Evolutionary conservation across 2,797 vertebrate genomes (phyloP), one percentile per base, ranked within the genome.

Genomic region (Hapalemur alaotrensis): DNA sequence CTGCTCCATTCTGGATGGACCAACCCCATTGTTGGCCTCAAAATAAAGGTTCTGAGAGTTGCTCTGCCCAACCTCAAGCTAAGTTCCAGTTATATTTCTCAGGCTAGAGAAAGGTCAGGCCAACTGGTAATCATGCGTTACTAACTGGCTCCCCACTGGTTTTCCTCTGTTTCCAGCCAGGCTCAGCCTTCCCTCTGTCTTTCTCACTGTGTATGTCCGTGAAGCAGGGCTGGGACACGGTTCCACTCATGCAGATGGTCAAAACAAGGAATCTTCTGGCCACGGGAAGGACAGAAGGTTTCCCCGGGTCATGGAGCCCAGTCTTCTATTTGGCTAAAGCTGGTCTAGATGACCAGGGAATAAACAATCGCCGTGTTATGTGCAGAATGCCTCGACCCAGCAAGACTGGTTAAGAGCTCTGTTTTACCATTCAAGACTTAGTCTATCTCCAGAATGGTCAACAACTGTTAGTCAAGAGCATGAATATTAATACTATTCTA

Each of bases 231-330:
- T 12, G 57, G 54, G 57, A 59, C 23, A 59, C 57, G 10, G 25
- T 25, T 59, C 23, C 25, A 59, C 25, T 59, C 57, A 59, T 59
- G 23, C 23, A 89, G 67, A n/a, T 22, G 22, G 22, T 2, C 54
- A 91, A 91, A 48, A 76, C 89, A 25, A 78, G 59, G 23, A 96
- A 17, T 7, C 3, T 46, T 25, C 22, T 43, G 93, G 54, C 46
- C 46, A 63, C 84, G 4, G 20, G 69, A 2, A 91, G 61, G 12
- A 73, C 0, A 41, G 18, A 52, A 54, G 95, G 4, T 43, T 92
- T 88, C 50, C 70, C 14, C 0, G 0, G 4, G 89, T 22, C 73
- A 80, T 0, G 0, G 25, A 52, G 57, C 38, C 35, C 43, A 46
- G 12, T 3, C 65, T 94, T 69, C 57, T 18, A 0, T 70, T 54